Evolutionary conservation across 2,888 invertebrate species (phyloP), one percentile per base, ranked within the genome.

Genomic region (Rhingia campestris): DNA sequence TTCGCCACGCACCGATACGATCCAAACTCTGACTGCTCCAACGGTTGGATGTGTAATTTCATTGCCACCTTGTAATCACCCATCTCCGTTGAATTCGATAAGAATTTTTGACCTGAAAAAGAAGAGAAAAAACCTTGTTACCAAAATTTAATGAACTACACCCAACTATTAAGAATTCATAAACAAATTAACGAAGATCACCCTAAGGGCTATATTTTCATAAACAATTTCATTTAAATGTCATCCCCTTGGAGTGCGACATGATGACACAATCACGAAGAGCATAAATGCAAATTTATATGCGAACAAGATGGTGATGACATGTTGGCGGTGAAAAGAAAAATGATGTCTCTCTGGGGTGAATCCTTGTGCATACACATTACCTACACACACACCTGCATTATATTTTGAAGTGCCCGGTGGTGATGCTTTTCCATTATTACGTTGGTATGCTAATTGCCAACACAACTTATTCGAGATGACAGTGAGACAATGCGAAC

Each of bases 1-100:
- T 96, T 96, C 64, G 96, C 95, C 87, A 96, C 94, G 91, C 96
- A 97, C 89, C 95, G 95, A 91, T 96, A 96, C 12, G 95, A 94
- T 32, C 96, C 96, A 88, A 95, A 96, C 91, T 96, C 96, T 7
- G 93, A 91, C 86, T 92, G 92, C 1, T 94, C 93, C 77, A 96
- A 93, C 67, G 94, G 93, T 88, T 93, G 93, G 86, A 96, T 95
- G 75, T 94, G 95, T 67, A 96, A 92, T 87, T 94, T 94, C 93
- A 96, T 94, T 86, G 95, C 94, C 81, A 95, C 94, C 90, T 95
- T 95, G 92, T 96, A 96, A 59, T 95, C 94, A 82, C 95, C 95
- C 89, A 95, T 95, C 86, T 91, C 91, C 74, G 95, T 92, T 87
- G 95, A 93, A 87, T 94, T 93, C 32, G 95, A 94, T 89, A 95